A percentile compares a stretch with the other conserved stretches of the same genome.
phyloP scores from a whole-genome alignment of 2,113 vertebrate genomes.

The Candoia aspera region DNA sequence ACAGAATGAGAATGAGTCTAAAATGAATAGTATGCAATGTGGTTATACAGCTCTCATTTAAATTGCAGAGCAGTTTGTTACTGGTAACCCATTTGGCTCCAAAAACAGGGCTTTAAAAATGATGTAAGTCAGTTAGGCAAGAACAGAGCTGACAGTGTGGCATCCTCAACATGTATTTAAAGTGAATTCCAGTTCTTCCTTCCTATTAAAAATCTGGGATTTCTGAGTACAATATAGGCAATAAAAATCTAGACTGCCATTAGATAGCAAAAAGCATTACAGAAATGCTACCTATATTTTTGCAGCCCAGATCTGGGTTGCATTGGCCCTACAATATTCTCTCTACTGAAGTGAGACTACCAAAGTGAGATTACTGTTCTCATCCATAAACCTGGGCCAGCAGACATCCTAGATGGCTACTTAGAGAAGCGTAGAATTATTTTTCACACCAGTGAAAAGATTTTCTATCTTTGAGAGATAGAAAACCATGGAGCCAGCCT shows the following conservation, averaged over 20 bases:
- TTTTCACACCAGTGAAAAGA: too few relatives aligned
- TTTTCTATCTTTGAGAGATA: not conserved
- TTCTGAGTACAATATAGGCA: not conserved
- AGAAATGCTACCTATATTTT: not conserved
- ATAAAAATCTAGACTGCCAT: not conserved
- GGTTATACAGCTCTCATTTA: not conserved
- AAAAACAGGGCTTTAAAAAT: not conserved
- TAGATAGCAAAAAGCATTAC: not conserved
- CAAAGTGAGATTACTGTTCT: not conserved
- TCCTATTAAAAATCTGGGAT: not conserved
- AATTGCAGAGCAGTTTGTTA: not conserved
- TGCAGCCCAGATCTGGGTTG: not conserved
- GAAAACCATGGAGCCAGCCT: not conserved
- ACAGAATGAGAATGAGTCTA: conserved; percentile 5
- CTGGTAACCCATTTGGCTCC: not conserved
- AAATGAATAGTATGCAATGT: not conserved
- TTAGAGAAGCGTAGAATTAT: not conserved
- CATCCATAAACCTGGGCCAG: not conserved
- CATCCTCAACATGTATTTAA: not conserved
- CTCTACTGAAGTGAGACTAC: too few relatives aligned
- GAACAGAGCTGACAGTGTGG: not conserved
- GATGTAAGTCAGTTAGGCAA: not conserved
- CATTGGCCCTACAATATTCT: not conserved
- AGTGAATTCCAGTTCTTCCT: not conserved
- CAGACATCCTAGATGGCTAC: not conserved